phyloP scores from a whole-genome alignment of 2,888 invertebrate species.

The Amorpha juglandis region DNA sequence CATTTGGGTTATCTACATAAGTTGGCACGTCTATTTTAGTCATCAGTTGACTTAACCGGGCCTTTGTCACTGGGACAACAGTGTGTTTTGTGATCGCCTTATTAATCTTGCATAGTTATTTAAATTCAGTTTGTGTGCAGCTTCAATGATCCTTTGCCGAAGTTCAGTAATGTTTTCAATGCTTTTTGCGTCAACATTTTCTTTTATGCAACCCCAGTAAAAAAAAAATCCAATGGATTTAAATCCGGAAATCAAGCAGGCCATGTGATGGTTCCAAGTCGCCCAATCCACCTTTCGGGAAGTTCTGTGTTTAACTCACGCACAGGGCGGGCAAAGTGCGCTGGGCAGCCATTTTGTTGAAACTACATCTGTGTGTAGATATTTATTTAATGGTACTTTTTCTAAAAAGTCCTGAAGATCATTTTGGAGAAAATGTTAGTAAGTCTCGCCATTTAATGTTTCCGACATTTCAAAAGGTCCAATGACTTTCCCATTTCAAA shows the following conservation, averaged over 20 bases:
- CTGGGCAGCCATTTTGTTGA: conserved; percentile 28
- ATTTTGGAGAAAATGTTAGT: conserved; percentile 26
- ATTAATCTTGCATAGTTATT: not conserved
- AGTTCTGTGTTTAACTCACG: conserved; percentile 23
- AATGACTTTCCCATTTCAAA: conserved; percentile 37
- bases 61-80: too few relatives aligned
- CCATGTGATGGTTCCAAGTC: conserved; percentile 34
- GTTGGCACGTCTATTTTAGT: too few relatives aligned
- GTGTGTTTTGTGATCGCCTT: too few relatives aligned
- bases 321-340: conserved; percentile 14
- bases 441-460: conserved; percentile 15
- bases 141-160: conserved; percentile 4
- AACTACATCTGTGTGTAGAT: conserved; percentile 25
- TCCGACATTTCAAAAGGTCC: too few relatives aligned
- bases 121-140: not conserved
- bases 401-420: conserved; percentile 12
- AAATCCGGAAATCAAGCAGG: conserved; percentile 36
- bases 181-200: conserved; percentile 8
- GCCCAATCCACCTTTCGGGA: conserved; percentile 31
- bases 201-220: conserved; percentile 34
- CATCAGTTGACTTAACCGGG: too few relatives aligned
- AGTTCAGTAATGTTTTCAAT: conserved; percentile 10
- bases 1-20: too few relatives aligned
- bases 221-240: conserved; percentile 33
- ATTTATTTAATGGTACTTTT: conserved; percentile 3